Evolutionary conservation across 2,888 invertebrate genomes (phyloP), one percentile per base, ranked within the genome.

Genomic region (Himalopsyche tibetana): DNA sequence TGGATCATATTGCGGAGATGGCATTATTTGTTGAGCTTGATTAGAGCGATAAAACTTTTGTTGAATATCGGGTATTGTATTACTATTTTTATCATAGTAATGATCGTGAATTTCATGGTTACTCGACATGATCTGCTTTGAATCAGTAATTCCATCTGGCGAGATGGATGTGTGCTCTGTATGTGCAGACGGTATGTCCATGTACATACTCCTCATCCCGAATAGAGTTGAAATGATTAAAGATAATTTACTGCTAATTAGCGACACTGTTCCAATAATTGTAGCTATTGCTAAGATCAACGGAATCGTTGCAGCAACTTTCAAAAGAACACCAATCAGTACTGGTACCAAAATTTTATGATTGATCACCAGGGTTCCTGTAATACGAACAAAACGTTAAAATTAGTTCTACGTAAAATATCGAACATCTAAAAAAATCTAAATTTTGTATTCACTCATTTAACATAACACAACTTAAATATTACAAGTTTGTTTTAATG

Each of bases 191-290:
- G 63, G 63, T 28, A 86, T 84, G 56, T 87, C 55, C 79, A 86
- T 87, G 42, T 85, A 84, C 15, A 89, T 87, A 45, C 88, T 90
- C 84, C 89, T 90, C 6, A 91, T 63, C 55, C 90, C 90, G 63
- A 90, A 85, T 6, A 90, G 51, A 28, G 89, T 87, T 0, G 91
- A 90, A 45, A 91, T 88, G 17, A 91, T 45, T 0, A 91, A 89
- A 55, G 90, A 90, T 6, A 91, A 63, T 82, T 91, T 91, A 80
- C 91, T 89, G 15, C 90, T 88, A 9, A 91, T 83, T 42, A 91
- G 89, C 51, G 91, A 90, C 89, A 90, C 89, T n/a, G 90, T 85
- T 36, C 90, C 90, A 4, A 91, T 87, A 0, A 91, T 86, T 0
- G 89, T 89, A 19, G 91, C 89, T 84, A 90, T 90, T 5, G 90